Percentiles rank a stretch among this genome's conserved stretches.
Conservation (phyloP, 2,797 vertebrate species). For the Epinephelus awoara region DNA sequence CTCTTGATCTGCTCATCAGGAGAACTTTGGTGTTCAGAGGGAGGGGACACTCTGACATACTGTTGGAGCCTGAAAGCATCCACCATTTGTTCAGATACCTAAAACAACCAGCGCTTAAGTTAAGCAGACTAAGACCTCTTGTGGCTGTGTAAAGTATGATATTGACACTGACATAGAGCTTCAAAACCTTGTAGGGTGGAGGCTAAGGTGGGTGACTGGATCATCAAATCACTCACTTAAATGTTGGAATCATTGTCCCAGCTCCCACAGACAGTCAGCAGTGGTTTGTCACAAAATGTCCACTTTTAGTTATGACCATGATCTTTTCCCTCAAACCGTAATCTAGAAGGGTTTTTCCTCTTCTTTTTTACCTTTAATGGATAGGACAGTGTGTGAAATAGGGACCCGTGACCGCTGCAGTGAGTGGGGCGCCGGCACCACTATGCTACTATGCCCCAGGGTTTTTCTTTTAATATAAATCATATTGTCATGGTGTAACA, state of each 20-base stretch:
- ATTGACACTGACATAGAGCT: neutral
- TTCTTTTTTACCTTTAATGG: too few relatives aligned
- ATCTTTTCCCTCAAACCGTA: neutral
- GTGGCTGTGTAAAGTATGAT: constrained; percentile 18
- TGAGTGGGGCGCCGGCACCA: too few relatives aligned
- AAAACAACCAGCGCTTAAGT: neutral
- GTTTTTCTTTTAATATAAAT: neutral
- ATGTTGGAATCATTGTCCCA: neutral
- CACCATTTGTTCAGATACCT: neutral
- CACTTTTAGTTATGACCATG: neutral
- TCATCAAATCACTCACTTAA: neutral
- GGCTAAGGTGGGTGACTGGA: neutral
- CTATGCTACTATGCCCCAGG: too few relatives aligned
- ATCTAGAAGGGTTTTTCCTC: neutral
- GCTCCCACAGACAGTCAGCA: neutral
- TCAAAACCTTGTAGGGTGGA: too few relatives aligned
- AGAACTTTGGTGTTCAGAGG: neutral
- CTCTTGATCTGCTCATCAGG: neutral
- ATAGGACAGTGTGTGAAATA: too few relatives aligned
- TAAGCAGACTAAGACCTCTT: constrained; percentile 19
- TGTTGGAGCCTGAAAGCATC: neutral
- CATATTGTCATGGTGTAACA: neutral
- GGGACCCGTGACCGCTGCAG: too few relatives aligned
- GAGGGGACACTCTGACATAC: neutral
- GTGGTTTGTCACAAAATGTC: neutral